A percentile compares a stretch with the other conserved stretches of the same genome.
Evolutionary conservation across 2,113 vertebrate species (phyloP).

Genomic region (Crotalus horridus): DNA sequence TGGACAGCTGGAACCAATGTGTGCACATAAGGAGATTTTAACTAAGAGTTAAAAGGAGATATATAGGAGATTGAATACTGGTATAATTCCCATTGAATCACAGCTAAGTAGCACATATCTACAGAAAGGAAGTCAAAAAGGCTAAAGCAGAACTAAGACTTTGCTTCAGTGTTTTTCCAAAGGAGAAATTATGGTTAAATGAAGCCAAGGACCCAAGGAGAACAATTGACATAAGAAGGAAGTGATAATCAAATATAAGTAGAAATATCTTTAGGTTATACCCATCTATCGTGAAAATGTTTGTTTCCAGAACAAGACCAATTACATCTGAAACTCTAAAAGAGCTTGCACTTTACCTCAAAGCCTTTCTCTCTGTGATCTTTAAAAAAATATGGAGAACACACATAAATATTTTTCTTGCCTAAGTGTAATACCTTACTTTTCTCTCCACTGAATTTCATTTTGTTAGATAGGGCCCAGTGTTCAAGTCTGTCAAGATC

Average conservation of each 20-base stretch:
- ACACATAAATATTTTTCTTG: not conserved
- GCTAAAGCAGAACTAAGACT: not conserved
- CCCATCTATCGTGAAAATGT: not conserved
- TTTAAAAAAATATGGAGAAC: not conserved
- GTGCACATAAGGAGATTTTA: not conserved
- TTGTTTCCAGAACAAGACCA: not conserved
- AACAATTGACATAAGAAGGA: not conserved
- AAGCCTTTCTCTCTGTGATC: not conserved
- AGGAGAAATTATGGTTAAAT: not conserved
- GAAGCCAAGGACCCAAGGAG: not conserved
- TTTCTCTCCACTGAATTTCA: too few relatives aligned
- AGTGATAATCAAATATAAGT: not conserved
- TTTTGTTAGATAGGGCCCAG: too few relatives aligned
- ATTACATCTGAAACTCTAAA: not conserved
- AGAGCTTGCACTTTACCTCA: not conserved
- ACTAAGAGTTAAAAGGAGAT: not conserved
- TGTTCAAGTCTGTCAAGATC: too few relatives aligned
- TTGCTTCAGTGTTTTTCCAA: not conserved
- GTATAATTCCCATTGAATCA: not conserved
- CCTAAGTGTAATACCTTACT: too few relatives aligned
- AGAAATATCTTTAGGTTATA: not conserved
- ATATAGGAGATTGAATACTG: not conserved
- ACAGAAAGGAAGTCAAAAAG: not conserved
- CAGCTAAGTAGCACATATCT: not conserved
- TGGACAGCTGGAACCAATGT: not conserved